Evolutionary conservation across 1,140 invertebrate species (phyloP).

Genomic region (Alviniconcha marisindica): DNA sequence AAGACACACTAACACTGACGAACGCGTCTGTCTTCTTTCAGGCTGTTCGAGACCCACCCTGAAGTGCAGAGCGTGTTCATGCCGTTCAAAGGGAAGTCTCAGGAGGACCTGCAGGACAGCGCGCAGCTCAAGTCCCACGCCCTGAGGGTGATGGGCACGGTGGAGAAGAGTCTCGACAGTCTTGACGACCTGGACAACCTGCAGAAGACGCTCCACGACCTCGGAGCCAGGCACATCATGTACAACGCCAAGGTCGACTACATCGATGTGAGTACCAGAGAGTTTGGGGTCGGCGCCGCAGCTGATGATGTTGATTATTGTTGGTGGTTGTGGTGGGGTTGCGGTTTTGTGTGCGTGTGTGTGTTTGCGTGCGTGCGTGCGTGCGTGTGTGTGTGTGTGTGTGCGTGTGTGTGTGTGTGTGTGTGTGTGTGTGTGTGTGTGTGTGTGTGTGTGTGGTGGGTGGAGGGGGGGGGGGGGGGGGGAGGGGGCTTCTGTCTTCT

Average conservation of each 20-base stretch:
- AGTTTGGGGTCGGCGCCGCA: background rate
- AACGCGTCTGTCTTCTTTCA: constrained; percentile 63
- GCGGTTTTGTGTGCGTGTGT: background rate
- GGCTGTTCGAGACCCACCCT: constrained; percentile 81
- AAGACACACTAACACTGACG: no score
- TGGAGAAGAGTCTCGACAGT: constrained; percentile 80
- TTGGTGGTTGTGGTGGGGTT: no score
- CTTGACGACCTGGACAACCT: constrained; percentile 79
- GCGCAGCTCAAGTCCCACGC: constrained; percentile 79
- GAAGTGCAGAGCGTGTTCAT: constrained; percentile 81
- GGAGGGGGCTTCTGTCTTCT: background rate
- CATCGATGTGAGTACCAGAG: constrained; percentile 78
- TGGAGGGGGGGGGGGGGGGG: background rate
- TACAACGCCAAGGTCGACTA: constrained; percentile 81
- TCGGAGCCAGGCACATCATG: constrained; percentile 79
- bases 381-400: background rate
- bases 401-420: constrained; percentile 4
- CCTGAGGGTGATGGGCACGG: constrained; percentile 81
- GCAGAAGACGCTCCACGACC: constrained; percentile 77
- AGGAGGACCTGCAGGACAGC: constrained; percentile 78
- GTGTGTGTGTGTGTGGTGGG: constrained; percentile 10
- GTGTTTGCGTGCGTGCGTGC: background rate
- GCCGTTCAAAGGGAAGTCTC: constrained; percentile 78
- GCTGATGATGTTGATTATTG: constrained; percentile 3
- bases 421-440: constrained; percentile 9